Evolutionary conservation across 2,797 vertebrate genomes (phyloP).

Genomic region (Melanotaenia nigrans): DNA sequence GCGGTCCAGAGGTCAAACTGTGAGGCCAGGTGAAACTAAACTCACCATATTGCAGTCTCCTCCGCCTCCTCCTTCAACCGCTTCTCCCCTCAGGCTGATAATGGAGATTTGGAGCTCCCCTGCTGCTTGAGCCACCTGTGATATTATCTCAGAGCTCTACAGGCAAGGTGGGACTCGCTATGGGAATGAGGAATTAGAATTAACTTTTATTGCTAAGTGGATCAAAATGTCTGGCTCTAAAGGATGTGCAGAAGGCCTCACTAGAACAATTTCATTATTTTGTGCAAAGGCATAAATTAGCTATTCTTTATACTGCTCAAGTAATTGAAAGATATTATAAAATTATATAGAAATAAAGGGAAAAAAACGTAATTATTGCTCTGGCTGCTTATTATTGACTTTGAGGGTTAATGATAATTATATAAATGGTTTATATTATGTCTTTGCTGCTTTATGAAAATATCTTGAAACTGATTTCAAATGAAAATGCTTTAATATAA

Average conservation of each 20-base stretch:
- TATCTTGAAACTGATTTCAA: not conserved
- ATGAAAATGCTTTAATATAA: not conserved
- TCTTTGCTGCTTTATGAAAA: not conserved
- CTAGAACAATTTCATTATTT: slow-evolving; percentile 30
- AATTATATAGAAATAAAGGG: not conserved
- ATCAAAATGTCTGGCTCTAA: slow-evolving; percentile 45
- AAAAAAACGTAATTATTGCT: not conserved
- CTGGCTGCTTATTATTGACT: not conserved
- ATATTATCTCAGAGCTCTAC: slow-evolving; percentile 77
- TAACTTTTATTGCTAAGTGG: slow-evolving; percentile 67
- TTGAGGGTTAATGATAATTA: not conserved
- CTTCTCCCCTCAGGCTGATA: slow-evolving; percentile 75
- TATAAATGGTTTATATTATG: not conserved
- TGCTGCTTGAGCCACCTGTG: slow-evolving; percentile 83
- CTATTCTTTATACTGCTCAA: not conserved
- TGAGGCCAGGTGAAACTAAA: slow-evolving; percentile 87
- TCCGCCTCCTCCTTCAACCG: slow-evolving; percentile 73
- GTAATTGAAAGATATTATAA: not conserved
- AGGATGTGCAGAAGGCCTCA: slow-evolving; percentile 42
- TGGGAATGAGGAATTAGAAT: slow-evolving; percentile 69
- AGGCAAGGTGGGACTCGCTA: slow-evolving; percentile 71
- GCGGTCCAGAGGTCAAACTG: slow-evolving; percentile 85
- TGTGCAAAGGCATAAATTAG: not conserved
- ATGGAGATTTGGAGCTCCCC: slow-evolving; percentile 81
- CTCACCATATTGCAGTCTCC: slow-evolving; percentile 84